Percentiles rank a stretch among this genome's conserved stretches.
Conservation (phyloP, 2,113 vertebrate genomes). For the Pelvicachromis taeniatus region DNA sequence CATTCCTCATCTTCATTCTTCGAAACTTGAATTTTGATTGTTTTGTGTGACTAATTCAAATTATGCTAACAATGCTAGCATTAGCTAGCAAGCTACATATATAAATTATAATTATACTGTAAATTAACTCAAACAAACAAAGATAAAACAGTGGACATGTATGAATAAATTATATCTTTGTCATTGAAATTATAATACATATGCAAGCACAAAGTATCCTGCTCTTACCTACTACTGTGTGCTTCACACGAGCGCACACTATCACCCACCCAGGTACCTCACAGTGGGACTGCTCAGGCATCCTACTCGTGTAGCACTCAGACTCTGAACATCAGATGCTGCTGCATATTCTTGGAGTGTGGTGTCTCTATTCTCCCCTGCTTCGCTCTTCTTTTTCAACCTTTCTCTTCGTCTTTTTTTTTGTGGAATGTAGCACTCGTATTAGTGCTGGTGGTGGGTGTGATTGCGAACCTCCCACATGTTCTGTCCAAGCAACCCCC, state of each 20-base stretch:
- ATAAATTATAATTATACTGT: too few relatives aligned
- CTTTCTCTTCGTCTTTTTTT: neutral
- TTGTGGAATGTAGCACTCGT: neutral
- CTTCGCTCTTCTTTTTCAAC: neutral
- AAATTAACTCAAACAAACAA: neutral
- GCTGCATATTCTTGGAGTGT: neutral
- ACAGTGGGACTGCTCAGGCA: slow-evolving; percentile 3
- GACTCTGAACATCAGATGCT: slow-evolving; percentile 1
- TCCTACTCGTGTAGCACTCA: neutral
- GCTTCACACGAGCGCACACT: neutral
- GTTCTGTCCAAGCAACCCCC: slow-evolving; percentile 41
- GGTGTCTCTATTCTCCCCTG: neutral
- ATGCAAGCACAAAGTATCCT: neutral
- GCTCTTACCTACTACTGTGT: neutral
- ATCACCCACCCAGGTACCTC: neutral
- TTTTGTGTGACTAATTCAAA: neutral
- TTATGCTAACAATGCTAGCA: neutral
- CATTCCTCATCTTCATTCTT: neutral
- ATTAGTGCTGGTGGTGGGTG: slow-evolving; percentile 25
- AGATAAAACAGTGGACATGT: neutral
- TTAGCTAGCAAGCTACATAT: neutral
- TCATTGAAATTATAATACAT: neutral
- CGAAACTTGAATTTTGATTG: neutral
- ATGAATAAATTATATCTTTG: neutral
- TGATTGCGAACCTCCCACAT: slow-evolving; percentile 65